Percentiles rank a stretch among this genome's conserved stretches.
phyloP scores from a whole-genome alignment of 1,140 invertebrate species.

The Calycopis cecrops region DNA sequence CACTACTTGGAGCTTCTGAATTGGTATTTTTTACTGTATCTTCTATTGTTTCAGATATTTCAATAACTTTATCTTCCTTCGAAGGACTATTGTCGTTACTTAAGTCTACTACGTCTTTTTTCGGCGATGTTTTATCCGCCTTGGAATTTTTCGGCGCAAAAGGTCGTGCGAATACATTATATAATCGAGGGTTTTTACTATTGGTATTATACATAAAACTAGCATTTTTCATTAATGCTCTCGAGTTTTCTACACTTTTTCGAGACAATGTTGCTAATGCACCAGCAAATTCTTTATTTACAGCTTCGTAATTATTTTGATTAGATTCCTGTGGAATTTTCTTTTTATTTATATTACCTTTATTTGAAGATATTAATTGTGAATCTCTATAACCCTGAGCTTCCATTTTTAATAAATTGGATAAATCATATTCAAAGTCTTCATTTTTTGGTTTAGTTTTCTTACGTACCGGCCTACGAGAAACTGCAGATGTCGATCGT shows the following conservation, averaged over 20 bases:
- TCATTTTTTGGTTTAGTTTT: constrained; percentile 79
- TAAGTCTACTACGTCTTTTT: constrained; percentile 44
- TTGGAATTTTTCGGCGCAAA: constrained; percentile 47
- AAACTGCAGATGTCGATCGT: constrained; percentile 34
- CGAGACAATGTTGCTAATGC: constrained; percentile 48
- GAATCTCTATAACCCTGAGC: constrained; percentile 62
- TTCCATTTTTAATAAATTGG: constrained; percentile 74
- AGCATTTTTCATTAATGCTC: constrained; percentile 53
- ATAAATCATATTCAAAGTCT: constrained; percentile 82
- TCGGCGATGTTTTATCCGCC: constrained; percentile 53
- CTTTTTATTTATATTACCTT: constrained; percentile 46
- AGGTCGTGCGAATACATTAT: constrained; percentile 51
- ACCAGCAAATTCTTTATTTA: constrained; percentile 55
- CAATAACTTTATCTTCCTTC: constrained; percentile 21
- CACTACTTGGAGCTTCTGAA: too few species aligned
- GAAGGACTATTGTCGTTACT: constrained; percentile 30
- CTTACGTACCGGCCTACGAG: constrained; percentile 77
- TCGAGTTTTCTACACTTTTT: constrained; percentile 45
- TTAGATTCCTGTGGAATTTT: constrained; percentile 41
- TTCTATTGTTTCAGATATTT: background rate
- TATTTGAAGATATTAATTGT: constrained; percentile 32
- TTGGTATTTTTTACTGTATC: background rate
- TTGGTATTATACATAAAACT: constrained; percentile 34
- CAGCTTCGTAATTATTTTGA: constrained; percentile 39
- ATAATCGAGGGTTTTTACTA: constrained; percentile 34